Base-by-base conservation (phyloP, 2,888 invertebrate genomes). In the Synergus laeviventris region DNA sequence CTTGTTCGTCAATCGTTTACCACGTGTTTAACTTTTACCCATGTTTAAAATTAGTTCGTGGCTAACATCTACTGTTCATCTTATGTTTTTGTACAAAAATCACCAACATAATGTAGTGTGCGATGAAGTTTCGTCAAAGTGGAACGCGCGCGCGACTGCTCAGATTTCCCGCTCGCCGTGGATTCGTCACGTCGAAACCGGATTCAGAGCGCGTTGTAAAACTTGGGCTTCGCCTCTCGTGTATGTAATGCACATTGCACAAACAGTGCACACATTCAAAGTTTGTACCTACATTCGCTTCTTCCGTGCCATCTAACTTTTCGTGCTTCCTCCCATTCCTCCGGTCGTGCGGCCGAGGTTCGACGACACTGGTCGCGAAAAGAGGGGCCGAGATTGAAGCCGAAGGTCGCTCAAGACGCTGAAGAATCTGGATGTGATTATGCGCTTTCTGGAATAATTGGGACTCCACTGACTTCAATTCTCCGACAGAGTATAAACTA, bases 261-360 rank as follows among this genome's bases (percentile, higher is more conserved):
- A 24, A 42, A 39, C 42, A 66, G 24, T 21, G 39, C 42, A 66
- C 45, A 66, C 61, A 39, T 66, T 42, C 45, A 18, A 42, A 45
- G 66, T 66, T 42, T 42, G 21, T 66, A 66, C 45, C 42, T 42
- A 45, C 66, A 66, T 66, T 66, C 39, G 42, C 66, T 24, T 66
- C 66, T 66, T 66, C 42, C 81, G 77, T 78, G 81, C 82, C 78
- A 77, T 79, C 81, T 81, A 79, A 82, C 81, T 81, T 81, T 82
- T 82, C 81, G 81, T 81, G 82, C 82, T 81, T 81, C 81, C 81
- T 81, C 82, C 82, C 81, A 81, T 79, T 79, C 78, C 78, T 74
- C 77, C 62, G 76, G 78, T 78, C 80, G 79, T 64, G 18, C 39
- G 39, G 64, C 64, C 38, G 64, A 64, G 42, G 80, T 82, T 82